phyloP scores from a whole-genome alignment of 35 echinoderm and acorn worm genomes.

The Stichopus chloronotus region DNA sequence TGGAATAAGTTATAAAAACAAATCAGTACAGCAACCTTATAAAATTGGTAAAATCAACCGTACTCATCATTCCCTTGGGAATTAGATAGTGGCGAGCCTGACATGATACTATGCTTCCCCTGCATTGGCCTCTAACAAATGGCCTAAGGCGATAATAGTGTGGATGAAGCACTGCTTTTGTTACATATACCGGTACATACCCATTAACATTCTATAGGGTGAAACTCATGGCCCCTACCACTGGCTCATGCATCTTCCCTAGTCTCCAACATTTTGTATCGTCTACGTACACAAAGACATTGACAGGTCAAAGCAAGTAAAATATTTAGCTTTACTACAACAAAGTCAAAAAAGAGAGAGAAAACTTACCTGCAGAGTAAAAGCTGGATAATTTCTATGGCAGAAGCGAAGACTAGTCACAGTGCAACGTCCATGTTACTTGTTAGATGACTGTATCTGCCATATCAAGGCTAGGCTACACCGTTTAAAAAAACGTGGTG shows the following conservation, averaged over 20 bases:
- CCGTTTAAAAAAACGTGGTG: background rate
- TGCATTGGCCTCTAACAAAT: background rate
- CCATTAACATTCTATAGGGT: slow-evolving; percentile 14
- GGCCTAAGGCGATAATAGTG: background rate
- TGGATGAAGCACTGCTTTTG: background rate
- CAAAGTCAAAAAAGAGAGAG: no score
- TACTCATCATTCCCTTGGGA: no score
- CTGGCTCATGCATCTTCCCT: background rate
- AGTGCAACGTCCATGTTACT: background rate
- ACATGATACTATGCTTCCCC: background rate
- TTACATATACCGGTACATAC: slow-evolving; percentile 8
- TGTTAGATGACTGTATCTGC: slow-evolving; percentile 15
- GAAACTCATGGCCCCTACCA: background rate
- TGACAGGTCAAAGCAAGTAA: background rate
- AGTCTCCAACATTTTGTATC: no score
- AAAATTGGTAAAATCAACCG: background rate
- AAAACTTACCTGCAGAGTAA: no score
- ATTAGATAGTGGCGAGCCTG: background rate
- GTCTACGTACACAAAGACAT: background rate
- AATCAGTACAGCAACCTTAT: background rate
- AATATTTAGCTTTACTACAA: no score
- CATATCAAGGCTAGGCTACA: background rate
- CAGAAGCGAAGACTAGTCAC: no score
- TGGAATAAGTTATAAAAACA: background rate
- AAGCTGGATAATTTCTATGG: no score